Base-by-base conservation (phyloP, 2,888 invertebrate species). In the Cerceris ruficornis region DNA sequence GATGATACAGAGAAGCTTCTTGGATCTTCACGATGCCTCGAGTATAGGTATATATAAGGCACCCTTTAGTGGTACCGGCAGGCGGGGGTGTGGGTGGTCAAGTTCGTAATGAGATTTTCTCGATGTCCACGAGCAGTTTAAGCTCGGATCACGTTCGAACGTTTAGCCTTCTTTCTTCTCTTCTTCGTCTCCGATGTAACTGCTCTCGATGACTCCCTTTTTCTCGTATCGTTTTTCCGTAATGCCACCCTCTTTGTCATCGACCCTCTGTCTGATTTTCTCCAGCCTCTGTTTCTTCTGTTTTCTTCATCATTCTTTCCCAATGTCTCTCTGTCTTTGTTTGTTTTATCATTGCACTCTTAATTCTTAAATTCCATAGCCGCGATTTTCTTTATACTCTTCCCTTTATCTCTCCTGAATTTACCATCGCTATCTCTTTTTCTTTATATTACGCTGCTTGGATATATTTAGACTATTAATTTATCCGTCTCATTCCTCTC, bases 121-220 rank as follows among this genome's bases (percentile, higher is more conserved):
- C 83, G 81, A 85, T 86, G 87, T 88, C 87, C 87, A 86, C 81
- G 81, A 85, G 83, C 84, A 86, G 82, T 89, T 89, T 89, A 87
- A 89, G 90, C 88, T 87, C 85, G 87, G 88, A 90, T 89, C 88
- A 88, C 87, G 89, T 89, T 88, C 86, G 74, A 85, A 76, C 87
- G 82, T 89, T 88, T 88, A 88, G 87, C 85, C 76, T 86, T 77
- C 75, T 80, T 84, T 81, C 72, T 77, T 72, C 69, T 74, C 60
- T 69, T 74, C 60, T 69, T 65, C 70, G 55, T 58, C 59, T 42
- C 41, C 74, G 50, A 59, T 66, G 69, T 73, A 69, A 77, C 69
- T 73, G 61, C 61, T 72, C 57, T 50, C 65, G 55, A 66, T 54
- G 66, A 62, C 65, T 61, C 58, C n/a, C 43, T 9, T 13, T 15